Conservation (phyloP, 2,888 invertebrate genomes). For the Proisotoma minuta region DNA sequence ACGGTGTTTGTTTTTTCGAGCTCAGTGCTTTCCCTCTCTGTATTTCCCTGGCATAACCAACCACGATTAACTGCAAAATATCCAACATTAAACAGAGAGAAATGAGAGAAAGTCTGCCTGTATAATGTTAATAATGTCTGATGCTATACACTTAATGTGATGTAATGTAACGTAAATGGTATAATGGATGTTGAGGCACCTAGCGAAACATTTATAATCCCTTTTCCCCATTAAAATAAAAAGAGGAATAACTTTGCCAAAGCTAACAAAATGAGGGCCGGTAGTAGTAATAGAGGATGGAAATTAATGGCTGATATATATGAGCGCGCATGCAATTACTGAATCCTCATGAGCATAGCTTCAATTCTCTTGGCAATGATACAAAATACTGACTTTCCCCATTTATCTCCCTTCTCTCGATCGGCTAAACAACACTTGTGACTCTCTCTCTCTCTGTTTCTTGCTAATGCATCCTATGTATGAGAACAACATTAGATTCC, state of each 20-base stretch:
- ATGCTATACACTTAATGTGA: constrained; percentile 31
- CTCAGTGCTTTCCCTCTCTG: background rate
- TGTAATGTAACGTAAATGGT: constrained; percentile 34
- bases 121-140: background rate
- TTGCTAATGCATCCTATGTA: background rate
- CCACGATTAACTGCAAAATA: background rate
- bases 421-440: constrained; percentile 11
- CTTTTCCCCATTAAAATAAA: constrained; percentile 38
- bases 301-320: constrained; percentile 48
- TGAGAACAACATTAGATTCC: background rate
- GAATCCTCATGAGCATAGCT: constrained; percentile 47
- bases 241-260: constrained; percentile 6
- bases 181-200: constrained; percentile 41
- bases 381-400: constrained; percentile 33
- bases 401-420: constrained; percentile 14
- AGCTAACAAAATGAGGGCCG: background rate
- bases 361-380: constrained; percentile 47
- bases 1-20: background rate
- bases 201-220: constrained; percentile 41
- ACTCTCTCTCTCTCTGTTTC: too few species aligned
- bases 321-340: constrained; percentile 47
- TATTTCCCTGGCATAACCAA: background rate
- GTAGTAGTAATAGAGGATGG: constrained; percentile 11
- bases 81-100: background rate
- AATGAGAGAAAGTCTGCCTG: background rate